Conservation (phyloP, 2,888 invertebrate genomes). For the Sphaeridia pumilis region DNA sequence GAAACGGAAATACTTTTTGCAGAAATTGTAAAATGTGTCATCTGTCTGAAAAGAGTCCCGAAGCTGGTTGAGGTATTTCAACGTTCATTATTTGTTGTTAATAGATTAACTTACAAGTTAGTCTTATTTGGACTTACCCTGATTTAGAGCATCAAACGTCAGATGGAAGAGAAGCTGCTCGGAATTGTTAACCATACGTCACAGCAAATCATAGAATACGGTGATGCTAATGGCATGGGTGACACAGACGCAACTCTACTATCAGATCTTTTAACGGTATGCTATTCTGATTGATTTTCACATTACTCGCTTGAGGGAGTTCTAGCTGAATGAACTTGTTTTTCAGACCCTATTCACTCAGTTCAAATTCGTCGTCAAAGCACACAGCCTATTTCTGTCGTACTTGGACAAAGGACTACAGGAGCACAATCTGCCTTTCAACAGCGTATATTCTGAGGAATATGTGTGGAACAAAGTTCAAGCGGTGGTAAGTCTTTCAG, state of each 20-base stretch:
- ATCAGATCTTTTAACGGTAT: slow-evolving; percentile 19
- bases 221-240: slow-evolving; percentile 37
- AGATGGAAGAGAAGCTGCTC: slow-evolving; percentile 69
- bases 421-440: slow-evolving; percentile 44
- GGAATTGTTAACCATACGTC: slow-evolving; percentile 69
- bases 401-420: slow-evolving; percentile 51
- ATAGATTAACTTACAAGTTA: neutral
- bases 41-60: slow-evolving; percentile 66
- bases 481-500: slow-evolving; percentile 58
- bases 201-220: slow-evolving; percentile 57
- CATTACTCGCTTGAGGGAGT: neutral
- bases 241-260: slow-evolving; percentile 26
- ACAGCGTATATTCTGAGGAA: slow-evolving; percentile 56
- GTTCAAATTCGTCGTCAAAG: slow-evolving; percentile 65
- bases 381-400: slow-evolving; percentile 58
- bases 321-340: no score
- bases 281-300: neutral
- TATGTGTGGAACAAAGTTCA: slow-evolving; percentile 86
- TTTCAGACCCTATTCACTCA: slow-evolving; percentile 65
- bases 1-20: slow-evolving; percentile 60
- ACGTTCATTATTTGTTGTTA: no score
- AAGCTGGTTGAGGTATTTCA: slow-evolving; percentile 77
- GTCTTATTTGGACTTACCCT: slow-evolving; percentile 1
- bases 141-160: slow-evolving; percentile 60
- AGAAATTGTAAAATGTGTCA: slow-evolving; percentile 68